Percentiles rank a stretch among this genome's conserved stretches.
Conservation (phyloP, 2,797 vertebrate genomes). For the Lacerta agilis region DNA sequence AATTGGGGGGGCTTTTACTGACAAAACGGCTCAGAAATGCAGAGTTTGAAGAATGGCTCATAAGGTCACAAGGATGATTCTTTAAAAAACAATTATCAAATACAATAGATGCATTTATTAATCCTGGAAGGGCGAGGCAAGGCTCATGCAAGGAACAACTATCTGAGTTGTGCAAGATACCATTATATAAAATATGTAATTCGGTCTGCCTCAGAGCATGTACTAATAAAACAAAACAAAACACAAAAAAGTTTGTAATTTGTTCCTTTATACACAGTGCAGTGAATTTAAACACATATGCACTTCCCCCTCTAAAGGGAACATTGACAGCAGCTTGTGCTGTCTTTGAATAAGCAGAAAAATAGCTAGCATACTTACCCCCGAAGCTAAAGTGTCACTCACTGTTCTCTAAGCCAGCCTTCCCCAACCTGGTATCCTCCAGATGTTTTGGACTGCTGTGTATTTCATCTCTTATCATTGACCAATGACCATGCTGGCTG, state of each 20-base stretch:
- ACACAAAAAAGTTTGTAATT: no score
- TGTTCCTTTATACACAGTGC: neutral
- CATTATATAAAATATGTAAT: neutral
- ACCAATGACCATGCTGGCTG: no score
- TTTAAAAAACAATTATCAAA: neutral
- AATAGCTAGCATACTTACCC: neutral
- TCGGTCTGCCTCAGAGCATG: neutral
- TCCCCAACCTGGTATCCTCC: no score
- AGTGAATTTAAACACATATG: neutral
- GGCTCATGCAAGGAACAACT: neutral
- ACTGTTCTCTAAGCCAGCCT: neutral
- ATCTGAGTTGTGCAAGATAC: neutral
- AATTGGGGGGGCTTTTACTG: neutral
- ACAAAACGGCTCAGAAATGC: no score
- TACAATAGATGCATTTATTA: neutral
- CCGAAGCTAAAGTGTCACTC: neutral
- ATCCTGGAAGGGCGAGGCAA: neutral
- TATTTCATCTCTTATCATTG: no score
- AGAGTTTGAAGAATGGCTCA: neutral
- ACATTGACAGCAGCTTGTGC: neutral
- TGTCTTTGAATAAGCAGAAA: neutral
- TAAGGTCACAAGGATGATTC: neutral
- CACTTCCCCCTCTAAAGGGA: neutral
- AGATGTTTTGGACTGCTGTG: no score
- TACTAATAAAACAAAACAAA: neutral